Percentiles rank a stretch among this genome's conserved stretches.
phyloP scores from a whole-genome alignment of 2,888 invertebrate genomes.

The Oscheius sp. region DNA sequence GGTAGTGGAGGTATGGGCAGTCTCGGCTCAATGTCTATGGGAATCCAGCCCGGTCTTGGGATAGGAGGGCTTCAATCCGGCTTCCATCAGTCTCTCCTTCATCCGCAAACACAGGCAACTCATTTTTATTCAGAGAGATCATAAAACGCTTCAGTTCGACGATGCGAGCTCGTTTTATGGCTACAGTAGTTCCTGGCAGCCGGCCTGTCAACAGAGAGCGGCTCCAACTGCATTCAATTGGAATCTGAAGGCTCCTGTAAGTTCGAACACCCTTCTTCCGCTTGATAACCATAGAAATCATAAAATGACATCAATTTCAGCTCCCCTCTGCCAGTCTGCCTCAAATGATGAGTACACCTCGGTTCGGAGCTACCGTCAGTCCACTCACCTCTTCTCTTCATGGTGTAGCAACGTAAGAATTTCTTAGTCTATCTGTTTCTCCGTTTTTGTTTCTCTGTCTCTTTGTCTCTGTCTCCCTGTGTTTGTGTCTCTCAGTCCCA shows the following conservation, averaged over 20 bases:
- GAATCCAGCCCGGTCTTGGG: constrained; percentile 21
- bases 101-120: constrained; percentile 26
- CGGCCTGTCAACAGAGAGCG: constrained; percentile 39
- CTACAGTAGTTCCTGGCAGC: constrained; percentile 52
- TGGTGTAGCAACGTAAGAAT: constrained; percentile 14
- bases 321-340: constrained; percentile 28
- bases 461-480: neutral
- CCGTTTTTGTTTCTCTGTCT: too few species aligned
- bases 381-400: constrained; percentile 28
- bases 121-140: neutral
- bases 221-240: constrained; percentile 48
- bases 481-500: neutral
- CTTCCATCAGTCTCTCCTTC: constrained; percentile 44
- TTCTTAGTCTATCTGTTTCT: neutral
- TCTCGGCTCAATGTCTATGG: constrained; percentile 26
- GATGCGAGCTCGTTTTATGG: constrained; percentile 54
- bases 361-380: constrained; percentile 22
- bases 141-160: constrained; percentile 44
- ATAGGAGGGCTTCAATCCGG: constrained; percentile 46
- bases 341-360: constrained; percentile 29
- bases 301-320: constrained; percentile 18
- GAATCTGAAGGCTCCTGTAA: constrained; percentile 52
- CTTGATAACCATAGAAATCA: neutral
- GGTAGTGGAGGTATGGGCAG: constrained; percentile 11
- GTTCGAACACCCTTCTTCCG: neutral